Percentiles rank a stretch among this genome's conserved stretches.
These are phyloP conservation scores for Hydrolagus colliei DNA, from an alignment of 2,797 vertebrate species.

Conservation along the genomic window DNA sequence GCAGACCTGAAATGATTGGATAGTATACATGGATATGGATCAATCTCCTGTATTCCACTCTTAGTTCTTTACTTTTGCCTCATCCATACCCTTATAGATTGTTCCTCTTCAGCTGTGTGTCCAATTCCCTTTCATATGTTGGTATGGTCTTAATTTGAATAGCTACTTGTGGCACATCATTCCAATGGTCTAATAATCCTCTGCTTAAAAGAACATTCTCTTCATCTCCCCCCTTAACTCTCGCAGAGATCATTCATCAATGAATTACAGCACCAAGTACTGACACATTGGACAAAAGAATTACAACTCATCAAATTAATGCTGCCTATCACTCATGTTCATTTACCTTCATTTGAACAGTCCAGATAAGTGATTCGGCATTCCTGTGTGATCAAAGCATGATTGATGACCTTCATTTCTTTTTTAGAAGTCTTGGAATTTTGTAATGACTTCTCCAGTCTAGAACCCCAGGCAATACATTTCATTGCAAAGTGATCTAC, in stretches of 20 bases:
- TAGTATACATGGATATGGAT: too few species aligned
- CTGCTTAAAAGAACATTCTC: background rate
- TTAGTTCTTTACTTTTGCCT: too few species aligned
- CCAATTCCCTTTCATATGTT: too few species aligned
- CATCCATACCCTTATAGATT: too few species aligned
- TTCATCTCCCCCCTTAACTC: too few species aligned
- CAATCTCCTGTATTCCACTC: too few species aligned
- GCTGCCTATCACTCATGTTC: background rate
- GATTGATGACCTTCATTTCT: background rate
- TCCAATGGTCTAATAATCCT: background rate
- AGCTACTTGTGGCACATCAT: too few species aligned
- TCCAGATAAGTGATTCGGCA: background rate
- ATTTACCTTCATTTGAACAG: background rate
- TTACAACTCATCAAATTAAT: background rate
- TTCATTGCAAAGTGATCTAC: background rate
- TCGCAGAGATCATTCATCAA: background rate
- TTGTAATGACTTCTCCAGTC: background rate
- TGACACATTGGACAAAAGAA: background rate
- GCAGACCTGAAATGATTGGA: too few species aligned
- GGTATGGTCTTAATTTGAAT: too few species aligned
- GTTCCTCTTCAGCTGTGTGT: too few species aligned
- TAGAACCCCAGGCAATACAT: background rate
- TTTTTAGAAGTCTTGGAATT: background rate
- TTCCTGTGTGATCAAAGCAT: background rate
- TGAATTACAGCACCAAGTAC: background rate